A percentile compares a stretch with the other conserved stretches of the same genome.
phyloP scores from a whole-genome alignment of 2,113 vertebrate species.

The Lichenostomus cassidix region DNA sequence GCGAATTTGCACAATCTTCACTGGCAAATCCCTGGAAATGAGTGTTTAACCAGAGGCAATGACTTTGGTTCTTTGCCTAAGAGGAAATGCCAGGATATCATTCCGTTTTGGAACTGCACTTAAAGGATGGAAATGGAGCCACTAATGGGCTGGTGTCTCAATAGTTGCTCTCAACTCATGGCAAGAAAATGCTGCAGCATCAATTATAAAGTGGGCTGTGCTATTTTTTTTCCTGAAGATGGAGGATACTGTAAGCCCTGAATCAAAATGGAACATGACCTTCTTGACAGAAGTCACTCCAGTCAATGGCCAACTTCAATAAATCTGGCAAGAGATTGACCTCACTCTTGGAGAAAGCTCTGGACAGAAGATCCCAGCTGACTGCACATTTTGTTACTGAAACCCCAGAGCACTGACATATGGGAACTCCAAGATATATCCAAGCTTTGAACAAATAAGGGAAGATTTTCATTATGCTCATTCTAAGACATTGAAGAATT shows the following conservation, averaged over 20 bases:
- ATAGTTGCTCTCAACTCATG: not conserved
- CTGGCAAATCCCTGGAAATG: not conserved
- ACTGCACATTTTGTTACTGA: not conserved
- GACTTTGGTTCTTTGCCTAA: not conserved
- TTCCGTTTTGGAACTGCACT: not conserved
- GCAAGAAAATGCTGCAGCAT: not conserved
- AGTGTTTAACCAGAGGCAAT: not conserved
- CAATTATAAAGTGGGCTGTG: not conserved
- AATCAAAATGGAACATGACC: not conserved
- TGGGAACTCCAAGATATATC: fast-evolving
- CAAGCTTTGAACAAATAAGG: not conserved
- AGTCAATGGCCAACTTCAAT: not conserved
- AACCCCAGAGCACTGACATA: not conserved
- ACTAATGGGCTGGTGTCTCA: not conserved
- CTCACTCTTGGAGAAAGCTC: not conserved
- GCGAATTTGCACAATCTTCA: not conserved
- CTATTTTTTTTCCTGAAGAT: not conserved
- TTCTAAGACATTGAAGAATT: not conserved
- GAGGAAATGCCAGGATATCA: not conserved
- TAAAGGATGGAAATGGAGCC: not conserved
- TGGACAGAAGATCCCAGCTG: not conserved
- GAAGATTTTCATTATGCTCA: not conserved
- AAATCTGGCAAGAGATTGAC: not conserved
- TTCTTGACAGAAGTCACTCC: not conserved
- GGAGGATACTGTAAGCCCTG: not conserved